These are phyloP conservation scores for Hipparchia sbordonii DNA, from an alignment of 2,888 invertebrate genomes.

Conservation along the genomic window DNA sequence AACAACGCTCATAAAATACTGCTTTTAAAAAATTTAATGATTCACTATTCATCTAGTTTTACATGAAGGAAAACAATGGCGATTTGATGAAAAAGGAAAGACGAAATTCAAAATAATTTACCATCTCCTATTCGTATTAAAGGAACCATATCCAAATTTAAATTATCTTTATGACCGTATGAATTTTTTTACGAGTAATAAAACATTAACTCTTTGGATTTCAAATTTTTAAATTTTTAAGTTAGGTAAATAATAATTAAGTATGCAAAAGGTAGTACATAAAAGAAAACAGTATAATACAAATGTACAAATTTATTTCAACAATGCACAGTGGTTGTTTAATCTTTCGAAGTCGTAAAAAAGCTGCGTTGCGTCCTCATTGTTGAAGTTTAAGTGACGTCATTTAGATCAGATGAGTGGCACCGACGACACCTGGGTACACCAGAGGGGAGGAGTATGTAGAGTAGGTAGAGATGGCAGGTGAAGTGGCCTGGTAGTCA, in stretches of 20 bases:
- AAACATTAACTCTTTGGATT: too few relatives aligned
- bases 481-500: constrained; percentile 49
- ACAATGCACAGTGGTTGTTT: background rate
- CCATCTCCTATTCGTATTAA: too few relatives aligned
- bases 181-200: too few relatives aligned
- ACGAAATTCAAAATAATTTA: too few relatives aligned
- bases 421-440: constrained; percentile 7
- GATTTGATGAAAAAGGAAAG: too few relatives aligned
- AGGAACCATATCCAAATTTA: too few relatives aligned
- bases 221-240: background rate
- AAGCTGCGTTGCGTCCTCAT: constrained; percentile 1
- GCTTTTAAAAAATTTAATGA: too few relatives aligned
- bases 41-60: too few relatives aligned
- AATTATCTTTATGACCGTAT: too few relatives aligned
- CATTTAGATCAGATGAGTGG: constrained; percentile 12
- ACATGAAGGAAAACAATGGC: too few relatives aligned
- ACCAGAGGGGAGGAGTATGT: constrained; percentile 40
- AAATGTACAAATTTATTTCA: constrained; percentile 23
- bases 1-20: too few relatives aligned
- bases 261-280: too few relatives aligned
- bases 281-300: constrained; percentile 5
- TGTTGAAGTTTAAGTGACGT: background rate
- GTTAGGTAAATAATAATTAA: background rate
- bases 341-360: background rate
- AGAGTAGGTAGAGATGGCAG: constrained; percentile 42